A percentile compares a stretch with the other conserved stretches of the same genome.
phyloP scores from a whole-genome alignment of 2,888 invertebrate genomes.

The Osmoderma eremita region DNA sequence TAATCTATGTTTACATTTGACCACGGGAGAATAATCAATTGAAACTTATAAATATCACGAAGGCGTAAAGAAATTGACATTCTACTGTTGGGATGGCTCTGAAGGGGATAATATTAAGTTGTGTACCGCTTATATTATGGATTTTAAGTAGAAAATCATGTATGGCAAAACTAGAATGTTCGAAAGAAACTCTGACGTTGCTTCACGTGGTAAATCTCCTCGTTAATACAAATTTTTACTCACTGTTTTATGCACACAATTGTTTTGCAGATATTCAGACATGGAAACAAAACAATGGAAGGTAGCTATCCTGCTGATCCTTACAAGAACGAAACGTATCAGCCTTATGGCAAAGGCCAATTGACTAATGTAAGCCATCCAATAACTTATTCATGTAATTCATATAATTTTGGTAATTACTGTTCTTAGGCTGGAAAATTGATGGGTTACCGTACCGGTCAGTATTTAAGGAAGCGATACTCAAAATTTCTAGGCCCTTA shows the following conservation, averaged over 20 bases:
- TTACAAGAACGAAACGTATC: slow-evolving; percentile 69
- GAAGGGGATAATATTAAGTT: background rate
- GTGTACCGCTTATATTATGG: background rate
- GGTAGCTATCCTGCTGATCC: slow-evolving; percentile 76
- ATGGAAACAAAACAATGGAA: slow-evolving; percentile 79
- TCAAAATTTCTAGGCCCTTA: slow-evolving; percentile 39
- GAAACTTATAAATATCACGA: background rate
- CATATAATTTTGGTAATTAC: background rate
- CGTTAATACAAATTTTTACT: too few relatives aligned
- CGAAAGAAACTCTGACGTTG: slow-evolving; percentile 12
- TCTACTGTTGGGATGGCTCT: background rate
- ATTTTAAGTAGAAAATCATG: too few relatives aligned
- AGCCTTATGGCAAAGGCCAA: slow-evolving; percentile 79
- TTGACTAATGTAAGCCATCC: slow-evolving; percentile 71
- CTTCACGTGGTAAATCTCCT: slow-evolving; percentile 23
- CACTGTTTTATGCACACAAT: background rate
- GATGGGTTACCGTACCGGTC: slow-evolving; percentile 37
- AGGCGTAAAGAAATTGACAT: background rate
- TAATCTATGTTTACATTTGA: background rate
- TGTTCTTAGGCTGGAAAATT: slow-evolving; percentile 39
- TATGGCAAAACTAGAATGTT: background rate
- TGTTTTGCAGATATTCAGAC: slow-evolving; percentile 71
- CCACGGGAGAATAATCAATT: background rate
- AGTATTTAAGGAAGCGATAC: slow-evolving; percentile 36
- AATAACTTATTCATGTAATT: background rate